Conservation (phyloP, 2,797 vertebrate species). For the Coreius guichenoti region DNA sequence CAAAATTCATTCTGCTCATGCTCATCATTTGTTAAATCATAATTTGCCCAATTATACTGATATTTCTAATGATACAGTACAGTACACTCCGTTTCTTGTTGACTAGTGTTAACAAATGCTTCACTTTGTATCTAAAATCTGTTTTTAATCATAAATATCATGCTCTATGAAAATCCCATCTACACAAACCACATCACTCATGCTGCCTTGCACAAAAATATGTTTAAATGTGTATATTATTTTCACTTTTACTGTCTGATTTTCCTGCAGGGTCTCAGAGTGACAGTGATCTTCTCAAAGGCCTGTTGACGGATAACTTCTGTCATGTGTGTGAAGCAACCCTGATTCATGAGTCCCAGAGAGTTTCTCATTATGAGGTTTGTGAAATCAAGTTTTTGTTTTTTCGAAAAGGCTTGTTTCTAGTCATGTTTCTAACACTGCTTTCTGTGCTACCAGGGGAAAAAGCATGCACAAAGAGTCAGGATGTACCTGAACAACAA, state of each 20-base stretch:
- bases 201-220: not conserved
- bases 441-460: conserved; percentile 77
- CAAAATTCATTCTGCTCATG: not conserved
- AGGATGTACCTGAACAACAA: conserved; percentile 75
- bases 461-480: conserved; percentile 86
- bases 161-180: not conserved
- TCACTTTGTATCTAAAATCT: too few relatives aligned
- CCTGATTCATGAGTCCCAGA: conserved; percentile 84
- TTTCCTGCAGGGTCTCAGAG: conserved; percentile 61
- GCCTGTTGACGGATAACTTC: conserved; percentile 82
- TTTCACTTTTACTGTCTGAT: not conserved
- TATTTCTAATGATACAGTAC: too few relatives aligned
- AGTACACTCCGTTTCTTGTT: not conserved
- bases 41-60: not conserved
- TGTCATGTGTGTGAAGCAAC: conserved; percentile 86
- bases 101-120: not conserved
- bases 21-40: not conserved
- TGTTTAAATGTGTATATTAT: not conserved
- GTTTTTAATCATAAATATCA: not conserved
- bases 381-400: conserved; percentile 27
- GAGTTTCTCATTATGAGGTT: conserved; percentile 88
- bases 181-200: not conserved
- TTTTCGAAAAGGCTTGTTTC: not conserved
- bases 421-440: not conserved
- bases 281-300: conserved; percentile 69